Conservation (phyloP, 2,888 invertebrate species). For the Globia sparganii region DNA sequence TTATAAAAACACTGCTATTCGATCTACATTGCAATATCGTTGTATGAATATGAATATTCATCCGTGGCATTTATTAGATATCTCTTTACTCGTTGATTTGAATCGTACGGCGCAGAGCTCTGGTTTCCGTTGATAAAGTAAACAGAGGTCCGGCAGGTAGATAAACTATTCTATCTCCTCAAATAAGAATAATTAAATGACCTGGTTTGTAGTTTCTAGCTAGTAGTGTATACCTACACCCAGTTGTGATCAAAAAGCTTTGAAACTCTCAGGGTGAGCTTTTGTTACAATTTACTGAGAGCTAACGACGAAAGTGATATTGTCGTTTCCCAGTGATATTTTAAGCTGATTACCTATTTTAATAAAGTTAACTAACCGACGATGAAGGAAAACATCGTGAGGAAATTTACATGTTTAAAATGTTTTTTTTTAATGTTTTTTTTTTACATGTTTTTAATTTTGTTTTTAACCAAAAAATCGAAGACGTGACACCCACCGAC, state of each 20-base stretch:
- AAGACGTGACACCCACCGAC: neutral
- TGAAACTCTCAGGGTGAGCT: slow-evolving; percentile 1
- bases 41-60: slow-evolving; percentile 56
- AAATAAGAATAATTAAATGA: slow-evolving; percentile 42
- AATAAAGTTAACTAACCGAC: neutral
- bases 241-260: slow-evolving; percentile 16
- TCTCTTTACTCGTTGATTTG: slow-evolving; percentile 19
- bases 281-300: slow-evolving; percentile 8
- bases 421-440: no score
- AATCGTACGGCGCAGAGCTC: neutral
- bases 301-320: neutral
- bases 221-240: neutral
- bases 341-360: neutral
- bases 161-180: slow-evolving; percentile 39
- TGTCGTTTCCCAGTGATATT: neutral
- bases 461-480: neutral
- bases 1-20: slow-evolving; percentile 31
- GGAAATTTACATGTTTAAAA: no score
- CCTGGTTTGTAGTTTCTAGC: slow-evolving; percentile 13
- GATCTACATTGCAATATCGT: slow-evolving; percentile 35
- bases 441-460: no score
- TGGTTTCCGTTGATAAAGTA: slow-evolving; percentile 46
- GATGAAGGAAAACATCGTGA: neutral
- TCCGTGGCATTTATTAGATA: slow-evolving; percentile 48
- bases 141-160: slow-evolving; percentile 34